Evolutionary conservation across 2,113 vertebrate genomes (phyloP), one percentile per base, ranked within the genome.

Genomic region (Pedionomus torquatus): DNA sequence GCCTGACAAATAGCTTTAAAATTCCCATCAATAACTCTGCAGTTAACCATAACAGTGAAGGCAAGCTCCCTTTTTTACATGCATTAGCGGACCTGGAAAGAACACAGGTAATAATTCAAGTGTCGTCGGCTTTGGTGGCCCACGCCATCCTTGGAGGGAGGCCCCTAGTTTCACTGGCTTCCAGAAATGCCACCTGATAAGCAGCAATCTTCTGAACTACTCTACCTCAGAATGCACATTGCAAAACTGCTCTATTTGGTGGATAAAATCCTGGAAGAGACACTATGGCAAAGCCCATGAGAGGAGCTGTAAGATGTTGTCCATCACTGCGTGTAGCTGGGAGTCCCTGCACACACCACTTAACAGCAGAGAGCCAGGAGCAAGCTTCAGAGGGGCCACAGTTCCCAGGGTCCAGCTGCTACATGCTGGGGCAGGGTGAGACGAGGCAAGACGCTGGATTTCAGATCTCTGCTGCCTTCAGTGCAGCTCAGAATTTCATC

Each of bases 21-120:
- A 80, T 64, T 89, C 72, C 71, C 86, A 81, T 89, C 95, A 83
- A 30, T 95, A 93, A 93, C 68, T 78, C 51, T 24, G 69, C 91
- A 94, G 71, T 77, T 88, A 92, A 78, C 63, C 92, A 55, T 66
- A 94, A 70, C 83, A 93, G 39, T 48, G 43, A 77, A 54, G 54
- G 55, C 85, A 90, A 35, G 71, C 20, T 83, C 70, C 26, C 64
- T 41, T 83, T 72, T 23, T 33, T 74, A 75, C 20, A 3, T 7
- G 79, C 43, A 19, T 74, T 39, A 91, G 60, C 1, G 1, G 68
- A 49, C 25, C 41, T 93, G 63, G 44, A 90, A 94, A 57, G 70
- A 91, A 68, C 58, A 51, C 70, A 70, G 71, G 31, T 71, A 58
- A 68, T 68, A 75, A 92, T 43, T 92, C 68, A 74, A 58, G 28